Evolutionary conservation across 2,888 invertebrate species (phyloP).

Genomic region (Ophioninae sp.): DNA sequence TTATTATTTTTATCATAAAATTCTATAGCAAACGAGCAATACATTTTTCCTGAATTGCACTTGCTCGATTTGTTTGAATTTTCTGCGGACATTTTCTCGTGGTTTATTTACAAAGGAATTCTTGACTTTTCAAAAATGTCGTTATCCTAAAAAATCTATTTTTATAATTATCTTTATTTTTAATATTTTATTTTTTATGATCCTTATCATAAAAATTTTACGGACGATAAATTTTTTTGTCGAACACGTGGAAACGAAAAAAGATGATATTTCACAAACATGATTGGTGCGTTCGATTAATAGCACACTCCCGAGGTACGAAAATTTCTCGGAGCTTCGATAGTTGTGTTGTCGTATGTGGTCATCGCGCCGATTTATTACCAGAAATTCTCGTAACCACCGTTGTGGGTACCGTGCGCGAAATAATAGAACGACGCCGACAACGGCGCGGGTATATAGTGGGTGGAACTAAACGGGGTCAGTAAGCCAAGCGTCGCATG

Average conservation of each 20-base stretch:
- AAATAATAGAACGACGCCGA: conserved; percentile 24
- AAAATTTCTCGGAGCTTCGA: background rate
- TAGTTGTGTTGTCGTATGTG: background rate
- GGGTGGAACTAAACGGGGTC: conserved; percentile 41
- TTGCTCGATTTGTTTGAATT: too few species aligned
- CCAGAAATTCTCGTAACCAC: conserved; percentile 17
- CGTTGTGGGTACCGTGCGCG: conserved; percentile 14
- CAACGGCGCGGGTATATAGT: background rate
- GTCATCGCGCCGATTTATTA: background rate
- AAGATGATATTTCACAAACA: background rate
- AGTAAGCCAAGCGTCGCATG: conserved; percentile 49
- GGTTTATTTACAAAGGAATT: too few species aligned
- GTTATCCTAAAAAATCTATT: too few species aligned
- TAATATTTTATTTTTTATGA: too few species aligned
- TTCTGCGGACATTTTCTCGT: too few species aligned
- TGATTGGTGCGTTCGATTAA: background rate
- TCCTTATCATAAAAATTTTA: too few species aligned
- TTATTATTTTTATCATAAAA: too few species aligned
- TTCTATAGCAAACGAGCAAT: too few species aligned
- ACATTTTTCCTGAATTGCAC: too few species aligned
- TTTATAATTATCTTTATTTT: too few species aligned
- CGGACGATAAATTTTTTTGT: too few species aligned
- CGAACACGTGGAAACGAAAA: background rate
- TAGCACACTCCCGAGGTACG: background rate
- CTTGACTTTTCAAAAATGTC: too few species aligned